Conservation (phyloP, 2,797 vertebrate genomes). For the Melanotaenia boesemani region DNA sequence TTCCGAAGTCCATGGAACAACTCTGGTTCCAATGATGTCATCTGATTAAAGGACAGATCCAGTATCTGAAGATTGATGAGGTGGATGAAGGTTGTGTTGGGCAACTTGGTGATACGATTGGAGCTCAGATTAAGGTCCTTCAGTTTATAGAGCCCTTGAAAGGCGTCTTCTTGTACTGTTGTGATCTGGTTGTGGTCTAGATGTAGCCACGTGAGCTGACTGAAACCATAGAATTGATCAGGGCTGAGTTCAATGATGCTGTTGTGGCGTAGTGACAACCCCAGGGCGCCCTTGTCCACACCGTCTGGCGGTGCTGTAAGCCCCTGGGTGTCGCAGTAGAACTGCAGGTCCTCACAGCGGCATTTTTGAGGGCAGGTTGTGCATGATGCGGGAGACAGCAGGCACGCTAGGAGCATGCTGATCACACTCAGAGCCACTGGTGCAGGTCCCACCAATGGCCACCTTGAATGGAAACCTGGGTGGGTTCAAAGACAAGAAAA, state of each 20-base stretch:
- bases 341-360: conserved; percentile 99
- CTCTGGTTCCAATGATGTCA: conserved; percentile 96
- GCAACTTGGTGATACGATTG: conserved; percentile 99
- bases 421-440: conserved; percentile 98
- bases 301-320: conserved; percentile 96
- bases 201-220: conserved; percentile 98
- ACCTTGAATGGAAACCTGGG: conserved; percentile 99
- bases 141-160: conserved; percentile 99
- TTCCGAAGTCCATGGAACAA: conserved; percentile 97
- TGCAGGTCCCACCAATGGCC: conserved; percentile 99
- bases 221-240: conserved; percentile 98
- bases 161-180: conserved; percentile 96
- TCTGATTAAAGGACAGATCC: conserved; percentile 99
- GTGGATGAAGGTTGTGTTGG: conserved; percentile 99
- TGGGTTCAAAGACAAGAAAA: conserved; percentile 86
- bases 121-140: conserved; percentile 99
- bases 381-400: conserved; percentile 96
- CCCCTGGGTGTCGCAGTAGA: conserved; percentile 99
- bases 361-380: conserved; percentile 99
- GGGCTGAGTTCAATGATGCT: conserved; percentile 95
- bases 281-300: conserved; percentile 96
- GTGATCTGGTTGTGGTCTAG: conserved; percentile 99
- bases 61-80: conserved; percentile 99
- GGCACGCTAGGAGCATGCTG: conserved; percentile 98
- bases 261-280: conserved; percentile 98